Percentiles rank a stretch among this genome's conserved stretches.
phyloP scores from a whole-genome alignment of 2,797 vertebrate genomes.

The Fistularia commersonii region DNA sequence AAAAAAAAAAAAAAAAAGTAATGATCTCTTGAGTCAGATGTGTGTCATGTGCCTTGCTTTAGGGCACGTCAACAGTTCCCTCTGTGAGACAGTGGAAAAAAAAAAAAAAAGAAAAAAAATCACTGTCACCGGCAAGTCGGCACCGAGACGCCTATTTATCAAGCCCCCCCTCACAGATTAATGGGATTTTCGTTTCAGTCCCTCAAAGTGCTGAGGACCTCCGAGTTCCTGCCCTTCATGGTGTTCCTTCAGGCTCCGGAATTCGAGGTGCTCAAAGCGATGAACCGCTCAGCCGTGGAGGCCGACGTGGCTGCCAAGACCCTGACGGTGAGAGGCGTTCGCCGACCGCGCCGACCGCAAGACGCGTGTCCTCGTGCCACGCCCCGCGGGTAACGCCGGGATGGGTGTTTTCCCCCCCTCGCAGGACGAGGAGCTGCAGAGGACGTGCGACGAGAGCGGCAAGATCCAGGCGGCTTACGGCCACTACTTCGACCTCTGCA shows the following conservation, averaged over 20 bases:
- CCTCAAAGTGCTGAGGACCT: slow-evolving; percentile 90
- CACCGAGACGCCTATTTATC: no score
- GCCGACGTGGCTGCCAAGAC: slow-evolving; percentile 84
- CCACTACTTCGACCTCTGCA: slow-evolving; percentile 91
- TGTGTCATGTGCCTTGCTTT: no score
- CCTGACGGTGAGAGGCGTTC: slow-evolving; percentile 77
- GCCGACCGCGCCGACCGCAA: background rate
- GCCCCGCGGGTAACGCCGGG: no score
- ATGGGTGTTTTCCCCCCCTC: background rate
- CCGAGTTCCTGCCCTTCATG: slow-evolving; percentile 91
- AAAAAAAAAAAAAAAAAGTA: no score
- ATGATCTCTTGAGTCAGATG: no score
- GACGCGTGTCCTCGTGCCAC: background rate
- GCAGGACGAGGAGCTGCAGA: slow-evolving; percentile 85
- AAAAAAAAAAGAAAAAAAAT: no score
- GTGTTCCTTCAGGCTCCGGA: slow-evolving; percentile 93
- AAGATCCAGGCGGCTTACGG: slow-evolving; percentile 86
- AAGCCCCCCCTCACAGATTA: no score
- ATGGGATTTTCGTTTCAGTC: slow-evolving; percentile 68
- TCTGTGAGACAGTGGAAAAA: no score
- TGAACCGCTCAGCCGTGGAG: slow-evolving; percentile 87
- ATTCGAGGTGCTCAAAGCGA: slow-evolving; percentile 86
- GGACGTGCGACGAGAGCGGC: slow-evolving; percentile 84
- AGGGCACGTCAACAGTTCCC: no score
- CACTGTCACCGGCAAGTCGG: no score